These are phyloP conservation scores for Salminus brasiliensis DNA, from an alignment of 2,113 vertebrate genomes.

Conservation along the genomic window DNA sequence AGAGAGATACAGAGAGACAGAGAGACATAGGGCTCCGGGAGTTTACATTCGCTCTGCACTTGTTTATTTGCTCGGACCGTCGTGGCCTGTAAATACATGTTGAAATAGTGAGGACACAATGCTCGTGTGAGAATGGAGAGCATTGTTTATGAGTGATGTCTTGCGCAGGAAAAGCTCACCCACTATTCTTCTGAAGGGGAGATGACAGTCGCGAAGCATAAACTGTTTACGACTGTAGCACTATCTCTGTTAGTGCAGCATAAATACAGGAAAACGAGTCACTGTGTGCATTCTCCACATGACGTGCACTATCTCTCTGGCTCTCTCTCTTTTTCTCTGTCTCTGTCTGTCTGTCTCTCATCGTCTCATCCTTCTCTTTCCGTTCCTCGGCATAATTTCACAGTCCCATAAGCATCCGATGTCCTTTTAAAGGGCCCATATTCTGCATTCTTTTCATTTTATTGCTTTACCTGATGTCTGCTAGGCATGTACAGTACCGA, in stretches of 20 bases:
- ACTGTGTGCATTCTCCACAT: conserved; percentile 24
- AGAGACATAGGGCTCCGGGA: background rate
- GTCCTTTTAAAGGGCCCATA: background rate
- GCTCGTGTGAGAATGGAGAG: conserved; percentile 2
- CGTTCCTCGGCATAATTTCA: background rate
- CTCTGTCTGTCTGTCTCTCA: background rate
- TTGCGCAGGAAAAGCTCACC: conserved; percentile 39
- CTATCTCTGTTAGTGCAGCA: conserved; percentile 53
- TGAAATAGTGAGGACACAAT: conserved; percentile 38
- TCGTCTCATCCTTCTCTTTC: conserved; percentile 7
- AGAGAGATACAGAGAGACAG: background rate
- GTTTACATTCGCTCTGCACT: conserved; percentile 42
- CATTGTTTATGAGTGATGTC: conserved; percentile 49
- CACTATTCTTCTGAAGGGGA: conserved; percentile 39
- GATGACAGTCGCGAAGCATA: conserved; percentile 42
- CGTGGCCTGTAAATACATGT: conserved; percentile 46
- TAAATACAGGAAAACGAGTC: conserved; percentile 60
- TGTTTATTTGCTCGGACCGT: conserved; percentile 48
- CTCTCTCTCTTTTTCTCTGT: conserved; percentile 10
- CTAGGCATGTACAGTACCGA: no score
- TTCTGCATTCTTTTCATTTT: no score
- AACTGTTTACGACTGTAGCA: conserved; percentile 57
- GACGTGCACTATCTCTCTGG: conserved; percentile 9
- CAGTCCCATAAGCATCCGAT: background rate
- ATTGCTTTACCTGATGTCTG: no score